A percentile compares a stretch with the other conserved stretches of the same genome.
Evolutionary conservation across 1,140 invertebrate species (phyloP).

Genomic region (Lasioglossum albipes): DNA sequence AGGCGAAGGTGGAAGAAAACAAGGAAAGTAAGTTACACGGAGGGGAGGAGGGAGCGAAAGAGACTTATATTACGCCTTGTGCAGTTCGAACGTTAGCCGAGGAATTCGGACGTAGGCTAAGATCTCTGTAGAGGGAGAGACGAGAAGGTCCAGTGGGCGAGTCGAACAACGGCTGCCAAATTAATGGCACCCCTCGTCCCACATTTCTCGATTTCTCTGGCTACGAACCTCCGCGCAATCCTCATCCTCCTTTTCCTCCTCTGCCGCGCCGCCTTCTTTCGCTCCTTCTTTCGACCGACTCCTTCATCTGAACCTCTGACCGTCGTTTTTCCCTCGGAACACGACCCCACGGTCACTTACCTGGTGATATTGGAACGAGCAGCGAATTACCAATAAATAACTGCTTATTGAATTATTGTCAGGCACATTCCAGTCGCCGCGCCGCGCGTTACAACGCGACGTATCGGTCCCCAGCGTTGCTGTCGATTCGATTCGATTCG

Average conservation of each 20-base stretch:
- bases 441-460: not conserved
- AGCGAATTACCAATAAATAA: constrained; percentile 66
- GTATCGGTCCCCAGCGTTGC: constrained; percentile 6
- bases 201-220: constrained; percentile 65
- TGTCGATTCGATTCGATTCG: constrained; percentile 20
- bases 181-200: constrained; percentile 64
- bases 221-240: constrained; percentile 16
- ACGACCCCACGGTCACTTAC: constrained; percentile 45
- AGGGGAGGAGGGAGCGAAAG: constrained; percentile 4
- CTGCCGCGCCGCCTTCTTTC: too few species aligned
- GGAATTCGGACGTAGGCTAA: constrained; percentile 64
- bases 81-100: constrained; percentile 55
- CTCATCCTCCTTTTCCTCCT: not conserved
- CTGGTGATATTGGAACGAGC: constrained; percentile 59
- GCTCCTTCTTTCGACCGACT: too few species aligned
- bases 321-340: not conserved
- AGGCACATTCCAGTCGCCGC: constrained; percentile 18
- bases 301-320: too few species aligned
- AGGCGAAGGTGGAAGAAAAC: not conserved
- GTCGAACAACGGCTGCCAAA: constrained; percentile 68
- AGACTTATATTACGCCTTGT: constrained; percentile 61
- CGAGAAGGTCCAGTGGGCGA: constrained; percentile 55
- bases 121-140: constrained; percentile 43
- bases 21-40: not conserved
- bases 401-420: constrained; percentile 61